Conservation (phyloP, 2,797 vertebrate genomes). For the Acropternis orthonyx region DNA sequence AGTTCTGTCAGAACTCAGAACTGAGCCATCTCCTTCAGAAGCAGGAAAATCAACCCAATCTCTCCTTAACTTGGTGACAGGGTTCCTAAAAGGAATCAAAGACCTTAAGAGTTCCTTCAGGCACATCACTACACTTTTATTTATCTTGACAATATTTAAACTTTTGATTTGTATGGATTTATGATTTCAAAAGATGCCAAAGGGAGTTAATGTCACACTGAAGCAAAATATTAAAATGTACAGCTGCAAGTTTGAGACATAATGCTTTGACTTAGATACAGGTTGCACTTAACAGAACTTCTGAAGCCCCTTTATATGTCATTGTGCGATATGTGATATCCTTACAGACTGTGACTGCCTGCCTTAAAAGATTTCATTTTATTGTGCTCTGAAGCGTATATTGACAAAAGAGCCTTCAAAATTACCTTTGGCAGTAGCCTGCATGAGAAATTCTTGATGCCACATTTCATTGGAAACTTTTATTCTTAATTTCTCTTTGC, state of each 20-base stretch:
- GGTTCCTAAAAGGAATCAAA: conserved; percentile 13
- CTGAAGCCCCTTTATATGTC: conserved; percentile 53
- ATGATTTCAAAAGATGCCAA: conserved; percentile 48
- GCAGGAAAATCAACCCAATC: background rate
- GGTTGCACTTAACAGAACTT: conserved; percentile 56
- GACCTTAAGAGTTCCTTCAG: background rate
- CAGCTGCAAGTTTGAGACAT: conserved; percentile 13
- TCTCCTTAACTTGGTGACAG: background rate
- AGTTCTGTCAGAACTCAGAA: background rate
- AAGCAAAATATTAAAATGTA: background rate
- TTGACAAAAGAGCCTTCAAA: conserved; percentile 5
- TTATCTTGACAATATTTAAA: conserved; percentile 52
- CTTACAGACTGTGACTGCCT: conserved; percentile 38
- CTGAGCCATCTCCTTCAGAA: background rate
- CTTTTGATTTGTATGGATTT: conserved; percentile 60
- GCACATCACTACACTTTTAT: conserved; percentile 12
- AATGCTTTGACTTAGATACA: conserved; percentile 19
- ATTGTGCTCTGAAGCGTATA: conserved; percentile 41
- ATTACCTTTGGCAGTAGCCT: conserved; percentile 3
- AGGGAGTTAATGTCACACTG: conserved; percentile 42
- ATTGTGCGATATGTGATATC: conserved; percentile 20
- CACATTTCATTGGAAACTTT: background rate
- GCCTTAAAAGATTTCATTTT: conserved; percentile 50
- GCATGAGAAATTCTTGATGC: background rate
- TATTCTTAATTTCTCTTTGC: background rate